These are phyloP conservation scores for Hemichromis elongatus DNA, from an alignment of 2,113 vertebrate genomes.

Conservation along the genomic window DNA sequence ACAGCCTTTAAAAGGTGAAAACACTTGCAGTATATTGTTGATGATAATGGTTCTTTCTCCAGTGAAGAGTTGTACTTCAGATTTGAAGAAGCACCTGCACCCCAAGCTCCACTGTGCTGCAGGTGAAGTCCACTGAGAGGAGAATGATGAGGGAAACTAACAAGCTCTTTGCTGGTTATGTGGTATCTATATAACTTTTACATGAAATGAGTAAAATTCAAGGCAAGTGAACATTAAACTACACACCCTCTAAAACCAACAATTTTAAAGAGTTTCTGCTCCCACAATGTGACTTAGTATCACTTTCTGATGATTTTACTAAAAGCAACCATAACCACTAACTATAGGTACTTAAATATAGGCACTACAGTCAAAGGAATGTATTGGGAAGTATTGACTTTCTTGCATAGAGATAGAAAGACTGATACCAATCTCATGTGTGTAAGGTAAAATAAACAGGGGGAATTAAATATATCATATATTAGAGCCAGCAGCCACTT, in stretches of 20 bases:
- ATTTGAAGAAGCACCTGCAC: not conserved
- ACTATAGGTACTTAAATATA: not conserved
- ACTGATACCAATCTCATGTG: not conserved
- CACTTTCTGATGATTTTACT: not conserved
- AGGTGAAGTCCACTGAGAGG: not conserved
- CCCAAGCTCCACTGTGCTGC: not conserved
- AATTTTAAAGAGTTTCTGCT: not conserved
- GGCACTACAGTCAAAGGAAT: not conserved
- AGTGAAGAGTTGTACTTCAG: not conserved
- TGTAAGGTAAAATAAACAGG: not conserved
- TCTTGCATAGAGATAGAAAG: not conserved
- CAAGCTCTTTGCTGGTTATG: not conserved
- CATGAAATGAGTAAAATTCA: not conserved
- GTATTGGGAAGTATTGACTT: not conserved
- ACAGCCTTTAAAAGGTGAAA: not conserved
- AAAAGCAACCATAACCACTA: not conserved
- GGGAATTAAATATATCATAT: not conserved
- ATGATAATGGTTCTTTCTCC: not conserved
- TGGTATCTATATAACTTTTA: not conserved
- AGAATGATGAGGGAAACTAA: not conserved
- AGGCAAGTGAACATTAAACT: not conserved
- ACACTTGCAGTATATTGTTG: not conserved
- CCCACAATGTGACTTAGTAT: not conserved
- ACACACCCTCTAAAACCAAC: not conserved
- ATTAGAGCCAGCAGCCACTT: not conserved